A percentile compares a stretch with the other conserved stretches of the same genome.
Evolutionary conservation across 2,888 invertebrate genomes (phyloP).

Genomic region (Torymus auratus): DNA sequence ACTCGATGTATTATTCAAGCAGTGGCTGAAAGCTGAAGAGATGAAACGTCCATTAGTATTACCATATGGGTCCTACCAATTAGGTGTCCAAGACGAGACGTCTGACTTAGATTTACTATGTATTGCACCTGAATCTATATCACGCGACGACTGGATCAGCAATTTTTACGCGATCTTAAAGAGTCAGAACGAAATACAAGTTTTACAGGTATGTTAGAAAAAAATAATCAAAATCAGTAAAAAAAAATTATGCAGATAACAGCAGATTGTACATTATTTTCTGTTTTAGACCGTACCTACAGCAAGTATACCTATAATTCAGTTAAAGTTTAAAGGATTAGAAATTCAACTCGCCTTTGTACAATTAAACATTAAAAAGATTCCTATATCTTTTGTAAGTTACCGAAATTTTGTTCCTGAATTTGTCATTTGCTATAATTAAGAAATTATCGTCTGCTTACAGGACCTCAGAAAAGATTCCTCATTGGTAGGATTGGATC

Average conservation of each 20-base stretch:
- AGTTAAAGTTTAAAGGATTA: slow-evolving; percentile 98
- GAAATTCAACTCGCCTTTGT: slow-evolving; percentile 99
- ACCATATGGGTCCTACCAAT: slow-evolving; percentile 97
- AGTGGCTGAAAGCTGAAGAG: slow-evolving; percentile 92
- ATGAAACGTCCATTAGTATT: slow-evolving; percentile 79
- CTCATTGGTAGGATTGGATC: slow-evolving; percentile 94
- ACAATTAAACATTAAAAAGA: slow-evolving; percentile 92
- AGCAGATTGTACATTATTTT: too few relatives aligned
- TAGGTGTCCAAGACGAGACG: slow-evolving; percentile 96
- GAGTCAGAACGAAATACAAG: too few relatives aligned
- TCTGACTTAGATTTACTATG: slow-evolving; percentile 99
- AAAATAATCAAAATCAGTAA: too few relatives aligned
- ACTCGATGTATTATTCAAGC: slow-evolving; percentile 91
- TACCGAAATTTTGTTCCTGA: background rate
- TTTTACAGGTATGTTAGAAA: too few relatives aligned
- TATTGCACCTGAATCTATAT: slow-evolving; percentile 96
- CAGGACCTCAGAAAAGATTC: slow-evolving; percentile 91
- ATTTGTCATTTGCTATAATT: background rate
- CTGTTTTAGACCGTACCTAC: slow-evolving; percentile 88
- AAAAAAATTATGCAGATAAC: too few relatives aligned
- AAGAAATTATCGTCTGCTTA: slow-evolving; percentile 4
- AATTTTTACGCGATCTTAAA: too few relatives aligned
- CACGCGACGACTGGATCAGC: slow-evolving; percentile 88
- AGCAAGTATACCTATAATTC: slow-evolving; percentile 99
- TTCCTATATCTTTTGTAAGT: slow-evolving; percentile 85